Evolutionary conservation across 2,888 invertebrate species (phyloP), one percentile per base, ranked within the genome.

Genomic region (Trissoscelio sp.): DNA sequence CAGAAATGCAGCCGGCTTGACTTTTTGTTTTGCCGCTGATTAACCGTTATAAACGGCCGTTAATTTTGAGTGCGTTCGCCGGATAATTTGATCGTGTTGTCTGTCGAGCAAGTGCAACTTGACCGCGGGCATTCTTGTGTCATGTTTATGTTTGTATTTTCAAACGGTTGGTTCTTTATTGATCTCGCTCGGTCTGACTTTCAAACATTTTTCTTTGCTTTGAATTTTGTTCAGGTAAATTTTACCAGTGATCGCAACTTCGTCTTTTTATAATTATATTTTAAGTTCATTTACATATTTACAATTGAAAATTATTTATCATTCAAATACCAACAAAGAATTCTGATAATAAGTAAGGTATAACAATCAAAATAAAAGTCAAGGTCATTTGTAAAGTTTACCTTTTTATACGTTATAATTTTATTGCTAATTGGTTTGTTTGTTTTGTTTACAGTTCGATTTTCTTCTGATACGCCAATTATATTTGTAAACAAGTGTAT

Each of bases 131-230:
- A 69, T 77, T 77, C 37, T 62, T 60, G 60, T 77, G 70, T 66
- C 34, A 28, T 70, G 70, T 78, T 78, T 78, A 78, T 64, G 70
- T 78, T 70, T 77, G 67, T 78, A 64, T 78, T 78, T 64, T 70
- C 20, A 78, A 70, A 64, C 48, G 37, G 64, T 64, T 64, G 69
- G 62, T 78, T 51, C 57, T 64, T 70, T 78, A 78, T 78, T 78
- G 70, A 78, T 78, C 78, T 78, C 64, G 60, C 77, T 62, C 69
- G 69, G 42, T 55, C 70, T 48, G 70, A 64, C 78, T 64, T 58
- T 67, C 28, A 24, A 69, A 31, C 16, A 24, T 69, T 60, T 74
- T 37, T 46, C 14, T 62, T 51, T 28, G 18, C 11, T 37, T 37
- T 51, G 37, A 51, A 12, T 22, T 44, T 11, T 57, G 18, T 53